phyloP scores from a whole-genome alignment of 2,113 vertebrate genomes.

The Carassius auratus region DNA sequence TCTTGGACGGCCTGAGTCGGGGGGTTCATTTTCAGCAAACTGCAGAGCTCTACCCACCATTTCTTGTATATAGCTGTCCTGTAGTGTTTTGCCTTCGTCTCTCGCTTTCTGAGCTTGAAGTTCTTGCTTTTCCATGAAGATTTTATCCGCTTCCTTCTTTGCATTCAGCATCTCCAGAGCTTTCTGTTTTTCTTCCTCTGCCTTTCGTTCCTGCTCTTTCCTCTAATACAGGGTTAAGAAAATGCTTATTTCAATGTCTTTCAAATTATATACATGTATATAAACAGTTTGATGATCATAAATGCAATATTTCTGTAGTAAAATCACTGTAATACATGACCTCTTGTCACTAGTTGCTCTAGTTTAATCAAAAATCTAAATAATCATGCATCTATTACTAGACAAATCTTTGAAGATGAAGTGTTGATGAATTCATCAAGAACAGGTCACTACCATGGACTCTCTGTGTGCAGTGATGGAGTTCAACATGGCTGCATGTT shows the following conservation, averaged over 20 bases:
- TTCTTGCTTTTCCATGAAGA: conserved; percentile 78
- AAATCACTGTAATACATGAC: background rate
- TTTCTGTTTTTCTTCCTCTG: conserved; percentile 70
- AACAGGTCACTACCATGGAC: conserved; percentile 73
- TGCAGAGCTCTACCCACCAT: conserved; percentile 76
- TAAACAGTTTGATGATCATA: background rate
- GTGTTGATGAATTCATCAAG: background rate
- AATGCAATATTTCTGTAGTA: background rate
- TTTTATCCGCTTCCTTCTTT: conserved; percentile 73
- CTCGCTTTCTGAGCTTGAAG: conserved; percentile 72
- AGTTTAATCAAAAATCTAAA: background rate
- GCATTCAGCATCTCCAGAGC: conserved; percentile 67
- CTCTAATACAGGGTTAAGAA: conserved; percentile 66
- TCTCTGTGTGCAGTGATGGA: conserved; percentile 81
- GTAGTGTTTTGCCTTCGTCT: conserved; percentile 69
- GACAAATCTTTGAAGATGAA: background rate
- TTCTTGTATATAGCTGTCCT: conserved; percentile 77
- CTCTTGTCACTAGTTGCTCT: background rate
- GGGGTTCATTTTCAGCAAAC: background rate
- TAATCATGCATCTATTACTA: background rate
- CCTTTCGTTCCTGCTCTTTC: conserved; percentile 75
- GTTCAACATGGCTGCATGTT: conserved; percentile 76
- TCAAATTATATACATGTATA: too few species aligned
- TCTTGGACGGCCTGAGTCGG: background rate
- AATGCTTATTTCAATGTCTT: background rate